Percentiles rank a stretch among this genome's conserved stretches.
These are phyloP conservation scores for Platalea minor DNA, from an alignment of 2,797 vertebrate genomes.

Conservation along the genomic window DNA sequence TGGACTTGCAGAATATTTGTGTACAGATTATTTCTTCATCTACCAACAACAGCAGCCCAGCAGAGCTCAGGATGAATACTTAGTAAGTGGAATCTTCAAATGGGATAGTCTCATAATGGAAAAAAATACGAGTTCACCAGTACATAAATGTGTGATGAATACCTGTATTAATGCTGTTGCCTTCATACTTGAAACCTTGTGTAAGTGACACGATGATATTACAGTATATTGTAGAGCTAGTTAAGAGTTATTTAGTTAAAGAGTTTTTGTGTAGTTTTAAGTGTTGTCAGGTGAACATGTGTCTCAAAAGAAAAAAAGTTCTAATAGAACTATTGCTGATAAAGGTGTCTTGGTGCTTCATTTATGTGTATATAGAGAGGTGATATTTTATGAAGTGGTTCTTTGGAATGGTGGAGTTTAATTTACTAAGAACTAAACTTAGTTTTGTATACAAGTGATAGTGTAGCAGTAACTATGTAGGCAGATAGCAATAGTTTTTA, in stretches of 20 bases:
- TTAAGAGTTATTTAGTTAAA: background rate
- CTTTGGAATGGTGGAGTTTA: background rate
- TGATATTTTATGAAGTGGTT: background rate
- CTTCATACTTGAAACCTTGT: background rate
- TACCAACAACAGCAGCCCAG: background rate
- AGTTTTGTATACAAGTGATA: background rate
- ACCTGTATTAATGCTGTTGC: background rate
- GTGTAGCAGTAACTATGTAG: background rate
- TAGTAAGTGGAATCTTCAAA: background rate
- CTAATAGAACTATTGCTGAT: background rate
- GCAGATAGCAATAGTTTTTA: background rate
- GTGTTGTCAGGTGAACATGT: background rate
- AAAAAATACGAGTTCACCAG: background rate
- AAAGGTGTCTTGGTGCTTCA: background rate
- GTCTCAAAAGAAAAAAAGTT: background rate
- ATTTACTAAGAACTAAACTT: background rate
- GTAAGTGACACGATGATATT: background rate
- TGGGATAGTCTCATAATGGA: background rate
- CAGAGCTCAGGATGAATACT: background rate
- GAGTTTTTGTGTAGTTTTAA: background rate
- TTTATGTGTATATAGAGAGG: background rate
- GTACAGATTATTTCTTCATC: background rate
- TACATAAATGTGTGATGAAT: background rate
- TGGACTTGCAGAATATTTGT: background rate
- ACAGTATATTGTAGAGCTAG: background rate